Evolutionary conservation across 2,113 vertebrate genomes (phyloP), one percentile per base, ranked within the genome.

Genomic region (Callipepla californica): DNA sequence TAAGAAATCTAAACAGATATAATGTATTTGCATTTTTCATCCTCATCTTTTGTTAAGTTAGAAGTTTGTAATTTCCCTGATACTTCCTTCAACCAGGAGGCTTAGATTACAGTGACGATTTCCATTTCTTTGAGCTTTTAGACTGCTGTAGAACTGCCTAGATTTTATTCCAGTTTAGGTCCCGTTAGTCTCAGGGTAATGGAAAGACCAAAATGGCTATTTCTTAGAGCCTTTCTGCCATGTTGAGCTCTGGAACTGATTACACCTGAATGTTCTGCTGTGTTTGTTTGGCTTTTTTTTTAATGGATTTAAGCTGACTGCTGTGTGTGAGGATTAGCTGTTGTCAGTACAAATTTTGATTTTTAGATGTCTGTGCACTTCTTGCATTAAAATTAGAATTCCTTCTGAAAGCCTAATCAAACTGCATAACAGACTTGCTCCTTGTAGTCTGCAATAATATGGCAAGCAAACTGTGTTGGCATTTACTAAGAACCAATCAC

Each of bases 51-150:
- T 55, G 13, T 58, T 48, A 80, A 69, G 13, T 73, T 66, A 87
- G n/a, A 79, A 79, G 62, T 70, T 77, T 0, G 0, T 59, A 0
- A 50, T 76, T 89, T 87, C 14, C 42, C 14, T 20, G 25, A 40
- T 70, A 25, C 5, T 40, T 89, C 42, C 50, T 77, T 91, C 65
- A 78, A 44, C 50, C 38, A 38, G 38, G 26, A 73, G 8, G 18
- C 18, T 77, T 87, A 61, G 34, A 78, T 92, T 80, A 57, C 25
- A 17, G 55, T 38, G 12, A 30, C 91, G 81, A 85, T 89, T 89
- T 85, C 70, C 14, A 73, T 68, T 79, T 55, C 63, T 93, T 83
- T 92, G 63, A 72, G 55, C 38, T 87, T 89, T 95, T 62, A 78
- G 68, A 32, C 17, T 81, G 42, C 59, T 87, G 34, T 59, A 87